A percentile compares a stretch with the other conserved stretches of the same genome.
phyloP scores from a whole-genome alignment of 1,140 invertebrate genomes.

The Heliconius melpomene region DNA sequence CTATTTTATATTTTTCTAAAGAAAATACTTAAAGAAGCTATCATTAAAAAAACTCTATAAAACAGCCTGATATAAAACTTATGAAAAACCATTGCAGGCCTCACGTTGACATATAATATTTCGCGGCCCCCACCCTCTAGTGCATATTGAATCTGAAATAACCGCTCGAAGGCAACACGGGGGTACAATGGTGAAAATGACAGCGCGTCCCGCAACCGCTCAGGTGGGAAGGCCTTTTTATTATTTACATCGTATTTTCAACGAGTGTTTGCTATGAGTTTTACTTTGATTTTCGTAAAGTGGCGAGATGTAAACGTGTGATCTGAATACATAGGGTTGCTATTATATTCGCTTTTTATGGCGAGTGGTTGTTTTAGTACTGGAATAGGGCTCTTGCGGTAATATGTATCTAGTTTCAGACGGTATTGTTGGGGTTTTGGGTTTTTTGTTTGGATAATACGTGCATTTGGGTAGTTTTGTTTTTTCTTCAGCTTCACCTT shows the following conservation, averaged over 20 bases:
- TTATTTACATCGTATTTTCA: conserved; percentile 80
- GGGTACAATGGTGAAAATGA: conserved; percentile 68
- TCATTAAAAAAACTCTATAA: neutral
- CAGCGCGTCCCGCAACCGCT: conserved; percentile 56
- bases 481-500: neutral
- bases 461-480: conserved; percentile 12
- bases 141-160: conserved; percentile 61
- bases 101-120: conserved; percentile 37
- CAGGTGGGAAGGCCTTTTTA: conserved; percentile 72
- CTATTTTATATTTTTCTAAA: no score
- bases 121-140: conserved; percentile 34
- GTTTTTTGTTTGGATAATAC: conserved; percentile 16
- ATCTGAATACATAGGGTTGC: conserved; percentile 67
- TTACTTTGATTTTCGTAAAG: conserved; percentile 78
- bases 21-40: no score
- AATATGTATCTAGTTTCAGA: conserved; percentile 24
- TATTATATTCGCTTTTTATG: conserved; percentile 61
- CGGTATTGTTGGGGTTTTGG: conserved; percentile 16
- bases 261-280: conserved; percentile 77
- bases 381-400: conserved; percentile 38
- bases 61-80: no score
- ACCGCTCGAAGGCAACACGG: conserved; percentile 56
- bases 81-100: conserved; percentile 19
- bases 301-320: conserved; percentile 64
- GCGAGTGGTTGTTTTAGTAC: conserved; percentile 58